Conservation (phyloP, 2,113 vertebrate species). For the Tyto alba region DNA sequence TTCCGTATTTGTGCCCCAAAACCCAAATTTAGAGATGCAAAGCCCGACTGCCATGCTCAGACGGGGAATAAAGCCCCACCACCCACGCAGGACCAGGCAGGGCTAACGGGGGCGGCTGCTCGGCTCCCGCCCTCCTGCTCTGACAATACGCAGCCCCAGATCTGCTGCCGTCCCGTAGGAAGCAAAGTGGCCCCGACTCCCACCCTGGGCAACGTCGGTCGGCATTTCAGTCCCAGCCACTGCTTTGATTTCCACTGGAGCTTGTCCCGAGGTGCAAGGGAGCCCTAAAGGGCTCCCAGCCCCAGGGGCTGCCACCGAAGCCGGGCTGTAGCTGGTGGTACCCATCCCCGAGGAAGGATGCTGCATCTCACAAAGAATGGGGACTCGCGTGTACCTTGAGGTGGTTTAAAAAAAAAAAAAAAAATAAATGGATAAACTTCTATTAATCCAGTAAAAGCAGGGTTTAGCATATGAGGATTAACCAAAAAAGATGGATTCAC, state of each 20-base stretch:
- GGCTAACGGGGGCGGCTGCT: accelerated
- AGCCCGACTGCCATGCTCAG: accelerated
- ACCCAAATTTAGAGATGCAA: neutral
- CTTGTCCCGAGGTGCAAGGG: neutral
- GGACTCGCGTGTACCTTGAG: accelerated
- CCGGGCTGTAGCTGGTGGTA: accelerated
- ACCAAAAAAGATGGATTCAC: accelerated
- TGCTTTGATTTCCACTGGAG: neutral
- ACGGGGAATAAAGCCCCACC: neutral
- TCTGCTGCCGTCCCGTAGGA: accelerated
- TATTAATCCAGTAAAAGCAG: neutral
- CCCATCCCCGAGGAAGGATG: neutral
- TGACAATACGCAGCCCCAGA: accelerated
- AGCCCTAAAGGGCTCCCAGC: neutral
- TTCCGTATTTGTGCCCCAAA: accelerated
- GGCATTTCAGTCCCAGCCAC: accelerated
- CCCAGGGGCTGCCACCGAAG: neutral
- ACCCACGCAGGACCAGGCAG: accelerated
- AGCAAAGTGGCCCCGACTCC: accelerated
- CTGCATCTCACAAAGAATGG: accelerated
- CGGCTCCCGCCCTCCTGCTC: neutral
- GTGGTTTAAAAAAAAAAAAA: neutral
- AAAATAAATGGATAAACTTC: neutral
- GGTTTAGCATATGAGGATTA: neutral
- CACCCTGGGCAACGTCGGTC: accelerated